phyloP scores from a whole-genome alignment of 2,888 invertebrate species.

The Caenorhabditis drosophilae region DNA sequence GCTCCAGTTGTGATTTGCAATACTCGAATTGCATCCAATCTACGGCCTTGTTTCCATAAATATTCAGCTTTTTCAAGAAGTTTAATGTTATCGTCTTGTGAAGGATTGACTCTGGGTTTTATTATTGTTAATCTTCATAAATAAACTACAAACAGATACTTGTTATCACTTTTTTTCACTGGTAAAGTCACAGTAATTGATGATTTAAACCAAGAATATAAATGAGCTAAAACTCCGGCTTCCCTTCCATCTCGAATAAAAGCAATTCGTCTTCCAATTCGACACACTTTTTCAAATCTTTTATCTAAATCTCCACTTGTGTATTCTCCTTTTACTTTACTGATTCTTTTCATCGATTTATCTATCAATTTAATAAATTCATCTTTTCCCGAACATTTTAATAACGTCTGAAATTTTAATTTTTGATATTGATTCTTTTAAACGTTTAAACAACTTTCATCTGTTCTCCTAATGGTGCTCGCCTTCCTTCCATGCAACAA shows the following conservation, averaged over 20 bases:
- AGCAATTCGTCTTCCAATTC: constrained; percentile 41
- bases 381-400: constrained; percentile 72
- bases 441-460: constrained; percentile 33
- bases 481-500: constrained; percentile 57
- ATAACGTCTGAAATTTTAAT: constrained; percentile 6
- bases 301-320: constrained; percentile 85
- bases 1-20: constrained; percentile 41
- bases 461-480: constrained; percentile 55
- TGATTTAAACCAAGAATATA: constrained; percentile 37
- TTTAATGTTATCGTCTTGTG: constrained; percentile 24
- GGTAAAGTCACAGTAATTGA: constrained; percentile 23
- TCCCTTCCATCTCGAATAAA: constrained; percentile 28
- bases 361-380: constrained; percentile 80
- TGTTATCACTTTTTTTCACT: constrained; percentile 9
- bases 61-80: constrained; percentile 39
- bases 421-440: not conserved
- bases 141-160: not conserved
- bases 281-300: constrained; percentile 77
- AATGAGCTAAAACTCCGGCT: constrained; percentile 33
- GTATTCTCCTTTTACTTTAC: constrained; percentile 82
- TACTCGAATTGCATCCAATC: constrained; percentile 40
- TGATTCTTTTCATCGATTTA: constrained; percentile 80
- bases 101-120: constrained; percentile 20
- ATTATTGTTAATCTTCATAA: too few species aligned
- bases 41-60: constrained; percentile 32